These are phyloP conservation scores for Bungarus multicinctus DNA, from an alignment of 2,113 vertebrate genomes.

Conservation along the genomic window DNA sequence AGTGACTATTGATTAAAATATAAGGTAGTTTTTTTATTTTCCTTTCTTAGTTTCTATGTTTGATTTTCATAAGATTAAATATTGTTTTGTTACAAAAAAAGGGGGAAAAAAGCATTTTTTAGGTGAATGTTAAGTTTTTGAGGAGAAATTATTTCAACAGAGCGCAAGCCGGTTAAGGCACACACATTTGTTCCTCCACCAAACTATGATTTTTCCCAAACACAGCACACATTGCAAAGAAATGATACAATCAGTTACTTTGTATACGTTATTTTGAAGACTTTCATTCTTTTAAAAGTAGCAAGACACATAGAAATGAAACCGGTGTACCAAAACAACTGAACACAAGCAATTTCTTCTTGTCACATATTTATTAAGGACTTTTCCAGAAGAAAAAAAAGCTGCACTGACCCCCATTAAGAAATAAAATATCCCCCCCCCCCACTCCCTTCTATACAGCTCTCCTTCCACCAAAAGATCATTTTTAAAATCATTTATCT, in stretches of 20 bases:
- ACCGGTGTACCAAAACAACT: neutral
- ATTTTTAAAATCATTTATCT: accelerated
- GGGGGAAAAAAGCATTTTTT: neutral
- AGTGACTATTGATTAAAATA: neutral
- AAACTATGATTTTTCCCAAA: neutral
- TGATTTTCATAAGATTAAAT: neutral
- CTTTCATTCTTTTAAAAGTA: neutral
- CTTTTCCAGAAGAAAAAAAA: neutral
- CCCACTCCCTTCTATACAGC: neutral
- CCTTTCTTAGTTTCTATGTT: neutral
- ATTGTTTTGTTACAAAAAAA: neutral
- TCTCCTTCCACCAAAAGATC: neutral
- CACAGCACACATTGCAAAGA: neutral
- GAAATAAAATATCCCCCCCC: neutral
- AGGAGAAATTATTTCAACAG: neutral
- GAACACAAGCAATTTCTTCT: neutral
- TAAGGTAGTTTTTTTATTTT: neutral
- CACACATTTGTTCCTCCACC: neutral
- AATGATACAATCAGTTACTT: neutral
- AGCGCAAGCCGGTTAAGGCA: neutral
- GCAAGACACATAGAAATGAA: neutral
- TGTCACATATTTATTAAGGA: neutral
- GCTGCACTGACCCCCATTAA: neutral
- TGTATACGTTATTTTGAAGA: neutral
- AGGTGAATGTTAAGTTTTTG: neutral